Evolutionary conservation across 2,113 vertebrate species (phyloP).

Genomic region (Vireo altiloquus): DNA sequence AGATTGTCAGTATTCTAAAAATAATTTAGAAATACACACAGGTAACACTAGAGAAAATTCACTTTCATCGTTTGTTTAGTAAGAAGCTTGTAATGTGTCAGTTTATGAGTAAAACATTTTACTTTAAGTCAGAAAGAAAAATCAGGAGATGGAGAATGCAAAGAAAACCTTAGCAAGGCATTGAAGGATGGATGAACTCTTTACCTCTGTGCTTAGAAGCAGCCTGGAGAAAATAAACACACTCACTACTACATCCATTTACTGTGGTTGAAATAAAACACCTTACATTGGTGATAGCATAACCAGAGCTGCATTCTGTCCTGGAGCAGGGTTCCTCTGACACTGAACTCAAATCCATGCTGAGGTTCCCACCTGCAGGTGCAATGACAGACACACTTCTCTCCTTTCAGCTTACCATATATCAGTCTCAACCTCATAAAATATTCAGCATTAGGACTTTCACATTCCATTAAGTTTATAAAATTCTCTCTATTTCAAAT

Average conservation of each 20-base stretch:
- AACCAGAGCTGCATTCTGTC: background rate
- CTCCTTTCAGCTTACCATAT: background rate
- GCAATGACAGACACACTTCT: background rate
- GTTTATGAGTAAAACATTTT: background rate
- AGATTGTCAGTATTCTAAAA: background rate
- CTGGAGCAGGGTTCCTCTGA: background rate
- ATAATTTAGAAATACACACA: background rate
- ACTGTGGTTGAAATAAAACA: background rate
- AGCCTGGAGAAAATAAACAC: background rate
- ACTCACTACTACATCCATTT: background rate
- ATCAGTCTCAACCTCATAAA: background rate
- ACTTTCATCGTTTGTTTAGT: background rate
- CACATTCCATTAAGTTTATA: background rate
- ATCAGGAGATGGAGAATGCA: background rate
- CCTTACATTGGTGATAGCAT: fast-evolving
- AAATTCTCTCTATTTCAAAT: background rate
- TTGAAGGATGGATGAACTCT: background rate
- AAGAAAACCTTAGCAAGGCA: background rate
- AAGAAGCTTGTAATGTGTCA: background rate
- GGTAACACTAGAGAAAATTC: background rate
- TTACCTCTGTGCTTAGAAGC: background rate
- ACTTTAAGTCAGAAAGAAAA: background rate
- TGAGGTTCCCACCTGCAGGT: background rate
- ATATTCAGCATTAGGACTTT: background rate
- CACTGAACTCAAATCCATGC: background rate